Percentiles rank a stretch among this genome's conserved stretches.
phyloP scores from a whole-genome alignment of 2,113 vertebrate genomes.

The Clupea harengus region DNA sequence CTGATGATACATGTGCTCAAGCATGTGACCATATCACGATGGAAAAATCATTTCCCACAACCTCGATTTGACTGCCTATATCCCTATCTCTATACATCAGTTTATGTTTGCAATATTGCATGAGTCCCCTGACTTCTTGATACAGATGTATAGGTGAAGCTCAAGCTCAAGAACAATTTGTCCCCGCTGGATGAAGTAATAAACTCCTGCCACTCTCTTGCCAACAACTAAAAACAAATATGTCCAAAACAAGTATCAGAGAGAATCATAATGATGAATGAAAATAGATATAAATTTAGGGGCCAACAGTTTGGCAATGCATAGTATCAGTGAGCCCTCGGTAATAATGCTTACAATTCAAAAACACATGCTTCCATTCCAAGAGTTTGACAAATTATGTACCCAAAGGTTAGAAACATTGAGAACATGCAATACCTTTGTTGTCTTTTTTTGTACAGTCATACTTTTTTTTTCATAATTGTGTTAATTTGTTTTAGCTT shows the following conservation, averaged over 20 bases:
- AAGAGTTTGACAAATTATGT: neutral
- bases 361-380: too few species aligned
- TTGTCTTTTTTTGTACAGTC: neutral
- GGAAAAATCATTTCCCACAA: too few species aligned
- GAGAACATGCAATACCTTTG: neutral
- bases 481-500: neutral
- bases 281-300: too few species aligned
- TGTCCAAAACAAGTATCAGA: too few species aligned
- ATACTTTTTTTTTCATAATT: neutral
- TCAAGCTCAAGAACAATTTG: neutral
- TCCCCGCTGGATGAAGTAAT: neutral
- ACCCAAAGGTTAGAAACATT: neutral
- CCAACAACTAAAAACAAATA: neutral
- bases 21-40: neutral
- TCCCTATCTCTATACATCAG: too few species aligned
- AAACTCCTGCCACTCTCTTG: neutral
- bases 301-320: too few species aligned
- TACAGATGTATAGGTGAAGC: neutral
- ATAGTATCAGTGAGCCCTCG: too few species aligned
- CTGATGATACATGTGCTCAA: too few species aligned
- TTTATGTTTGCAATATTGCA: neutral
- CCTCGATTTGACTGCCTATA: too few species aligned
- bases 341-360: too few species aligned
- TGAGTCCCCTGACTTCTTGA: neutral
- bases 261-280: too few species aligned